Conservation (phyloP, 1,140 invertebrate genomes). For the Halyomorpha halys region DNA sequence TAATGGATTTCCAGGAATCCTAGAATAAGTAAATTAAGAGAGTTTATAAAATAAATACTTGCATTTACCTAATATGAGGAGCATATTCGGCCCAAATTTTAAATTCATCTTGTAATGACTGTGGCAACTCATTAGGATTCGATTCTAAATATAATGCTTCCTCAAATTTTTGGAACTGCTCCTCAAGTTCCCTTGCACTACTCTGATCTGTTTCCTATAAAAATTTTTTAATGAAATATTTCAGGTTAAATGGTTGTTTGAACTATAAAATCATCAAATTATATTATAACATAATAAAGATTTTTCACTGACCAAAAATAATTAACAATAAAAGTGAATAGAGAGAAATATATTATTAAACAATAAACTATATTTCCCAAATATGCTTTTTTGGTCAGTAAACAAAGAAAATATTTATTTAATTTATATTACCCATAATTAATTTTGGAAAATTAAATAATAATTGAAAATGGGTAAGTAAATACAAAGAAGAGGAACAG, state of each 20-base stretch:
- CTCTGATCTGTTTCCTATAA: neutral
- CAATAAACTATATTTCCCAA: too few relatives aligned
- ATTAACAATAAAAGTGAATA: too few relatives aligned
- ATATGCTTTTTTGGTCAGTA: too few relatives aligned
- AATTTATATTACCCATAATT: too few relatives aligned
- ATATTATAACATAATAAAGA: too few relatives aligned
- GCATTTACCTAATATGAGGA: constrained; percentile 21
- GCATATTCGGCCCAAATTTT: constrained; percentile 22
- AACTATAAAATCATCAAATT: neutral
- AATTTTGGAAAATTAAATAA: neutral
- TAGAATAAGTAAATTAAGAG: too few relatives aligned
- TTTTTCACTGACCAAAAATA: too few relatives aligned
- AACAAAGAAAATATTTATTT: too few relatives aligned
- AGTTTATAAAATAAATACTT: neutral
- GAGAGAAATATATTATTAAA: too few relatives aligned
- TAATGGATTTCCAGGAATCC: too few relatives aligned
- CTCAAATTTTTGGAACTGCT: constrained; percentile 19
- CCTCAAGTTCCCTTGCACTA: constrained; percentile 1
- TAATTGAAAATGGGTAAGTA: neutral
- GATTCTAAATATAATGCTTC: constrained; percentile 21
- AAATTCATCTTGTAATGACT: constrained; percentile 11
- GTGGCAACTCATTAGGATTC: neutral
- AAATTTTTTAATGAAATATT: neutral
- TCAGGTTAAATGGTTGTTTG: neutral
- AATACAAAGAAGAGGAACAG: too few relatives aligned